Evolutionary conservation across 2,888 invertebrate genomes (phyloP), one percentile per base, ranked within the genome.

Genomic region (Cephonodes hylas): DNA sequence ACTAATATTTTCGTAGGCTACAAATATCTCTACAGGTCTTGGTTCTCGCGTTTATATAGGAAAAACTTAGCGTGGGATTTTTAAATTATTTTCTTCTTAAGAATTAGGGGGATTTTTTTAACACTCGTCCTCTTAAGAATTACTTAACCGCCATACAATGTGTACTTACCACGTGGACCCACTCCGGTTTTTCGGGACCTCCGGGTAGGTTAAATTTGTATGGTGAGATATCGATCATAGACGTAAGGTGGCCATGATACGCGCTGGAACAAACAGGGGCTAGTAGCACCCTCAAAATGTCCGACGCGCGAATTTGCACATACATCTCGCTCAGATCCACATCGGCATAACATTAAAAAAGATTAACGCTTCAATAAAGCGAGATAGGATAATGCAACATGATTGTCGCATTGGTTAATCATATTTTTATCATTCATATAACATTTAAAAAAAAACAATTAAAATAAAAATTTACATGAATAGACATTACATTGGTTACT

Each of bases 161-260:
- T 73, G 76, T 76, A 94, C 96, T 95, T 92, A 97, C 97, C 93
- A 98, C 96, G 82, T 98, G 97, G 70, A 97, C 96, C 93, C 96
- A 96, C 63, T 97, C 96, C 76, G 96, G 96, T 85, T 97, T 96
- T 66, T 95, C 95, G 68, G 96, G 95, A 70, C 96, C 96, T 76
- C 97, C 97, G 63, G 97, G 96, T 77, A 96, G 95, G 88, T 97
- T 97, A 91, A 99, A 97, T 93, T 99, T 99, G 95, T 99, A 99
- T 62, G 99, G 99, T 71, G 99, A 99, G 83, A 99, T 96, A 93
- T 98, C 97, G 93, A 99, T 98, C 89, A 98, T 95, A 66, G 98
- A 96, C 64, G 96, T 96, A 86, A 99, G 95, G 88, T 99, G 99
- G 69, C 99, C 99, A 91, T 99, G 99, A 94, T 99, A 99, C 63